Conservation (phyloP, 2,797 vertebrate genomes). For the Hyperoplus lanceolatus region DNA sequence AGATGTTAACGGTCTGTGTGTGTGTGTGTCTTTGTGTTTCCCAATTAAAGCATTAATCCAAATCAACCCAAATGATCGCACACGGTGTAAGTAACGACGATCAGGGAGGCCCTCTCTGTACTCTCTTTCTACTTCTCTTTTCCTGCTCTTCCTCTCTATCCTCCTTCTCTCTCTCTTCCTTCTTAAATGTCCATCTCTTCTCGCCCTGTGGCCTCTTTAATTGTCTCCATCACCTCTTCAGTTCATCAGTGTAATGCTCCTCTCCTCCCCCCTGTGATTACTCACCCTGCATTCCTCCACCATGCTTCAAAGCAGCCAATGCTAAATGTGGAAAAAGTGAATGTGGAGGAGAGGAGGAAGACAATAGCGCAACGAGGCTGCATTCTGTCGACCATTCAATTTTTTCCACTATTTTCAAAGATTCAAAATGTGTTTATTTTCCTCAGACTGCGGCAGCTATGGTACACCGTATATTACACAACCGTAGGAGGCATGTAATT, state of each 20-base stretch:
- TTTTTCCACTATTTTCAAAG: constrained; percentile 73
- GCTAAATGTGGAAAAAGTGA: constrained; percentile 89
- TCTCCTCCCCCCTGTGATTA: constrained; percentile 73
- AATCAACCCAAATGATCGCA: constrained; percentile 86
- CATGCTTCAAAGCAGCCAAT: constrained; percentile 84
- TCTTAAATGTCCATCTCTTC: constrained; percentile 79
- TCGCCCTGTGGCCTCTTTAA: constrained; percentile 82
- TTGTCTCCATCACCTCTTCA: constrained; percentile 82
- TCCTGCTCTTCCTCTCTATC: constrained; percentile 46
- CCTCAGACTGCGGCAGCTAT: constrained; percentile 35
- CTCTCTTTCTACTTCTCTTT: constrained; percentile 58
- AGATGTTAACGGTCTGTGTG: constrained; percentile 83
- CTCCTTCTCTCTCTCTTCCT: constrained; percentile 58
- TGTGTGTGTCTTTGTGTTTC: constrained; percentile 75
- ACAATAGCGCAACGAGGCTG: constrained; percentile 77
- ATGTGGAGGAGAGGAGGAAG: constrained; percentile 70
- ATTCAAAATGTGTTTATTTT: constrained; percentile 63
- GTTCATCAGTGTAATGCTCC: constrained; percentile 78
- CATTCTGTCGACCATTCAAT: constrained; percentile 69
- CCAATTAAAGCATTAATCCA: constrained; percentile 90
- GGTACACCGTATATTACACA: constrained; percentile 29
- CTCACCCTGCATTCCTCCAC: constrained; percentile 82
- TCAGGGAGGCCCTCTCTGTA: constrained; percentile 70
- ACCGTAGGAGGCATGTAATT: constrained; percentile 50
- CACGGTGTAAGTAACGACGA: constrained; percentile 74